phyloP scores from a whole-genome alignment of 2,797 vertebrate species.

The Atherinosoma microstoma region DNA sequence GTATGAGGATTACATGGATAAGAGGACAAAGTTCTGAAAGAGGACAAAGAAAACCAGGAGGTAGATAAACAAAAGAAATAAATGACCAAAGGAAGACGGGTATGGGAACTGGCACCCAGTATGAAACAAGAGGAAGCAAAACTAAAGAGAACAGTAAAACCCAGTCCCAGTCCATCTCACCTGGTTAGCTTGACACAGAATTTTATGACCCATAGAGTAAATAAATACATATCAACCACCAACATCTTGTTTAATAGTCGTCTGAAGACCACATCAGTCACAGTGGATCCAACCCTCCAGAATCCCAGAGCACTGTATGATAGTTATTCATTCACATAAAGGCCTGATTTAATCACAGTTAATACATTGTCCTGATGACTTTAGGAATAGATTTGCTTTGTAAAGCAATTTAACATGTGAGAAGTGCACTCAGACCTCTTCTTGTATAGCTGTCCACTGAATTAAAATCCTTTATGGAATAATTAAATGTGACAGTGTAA shows the following conservation, averaged over 20 bases:
- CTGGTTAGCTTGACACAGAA: too few species aligned
- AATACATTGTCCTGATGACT: constrained; percentile 4
- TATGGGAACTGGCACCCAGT: too few species aligned
- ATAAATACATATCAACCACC: too few species aligned
- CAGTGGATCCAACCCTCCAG: background rate
- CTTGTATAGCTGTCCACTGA: constrained; percentile 34
- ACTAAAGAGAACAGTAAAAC: too few species aligned
- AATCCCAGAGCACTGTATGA: background rate
- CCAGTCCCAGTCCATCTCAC: too few species aligned
- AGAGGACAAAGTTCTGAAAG: too few species aligned
- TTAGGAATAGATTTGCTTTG: constrained; percentile 10
- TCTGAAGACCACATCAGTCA: background rate
- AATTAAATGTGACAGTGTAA: constrained; percentile 59
- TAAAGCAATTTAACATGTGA: constrained; percentile 6
- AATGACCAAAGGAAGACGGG: too few species aligned
- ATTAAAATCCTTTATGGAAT: constrained; percentile 48
- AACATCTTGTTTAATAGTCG: background rate
- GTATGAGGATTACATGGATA: too few species aligned
- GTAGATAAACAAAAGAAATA: too few species aligned
- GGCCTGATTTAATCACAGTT: constrained; percentile 27
- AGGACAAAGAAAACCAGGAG: too few species aligned
- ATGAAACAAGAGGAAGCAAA: too few species aligned
- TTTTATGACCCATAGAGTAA: too few species aligned
- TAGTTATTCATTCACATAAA: background rate
- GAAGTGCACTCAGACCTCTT: constrained; percentile 1